Conservation (phyloP, 2,797 vertebrate genomes). For the Botia almorhae region DNA sequence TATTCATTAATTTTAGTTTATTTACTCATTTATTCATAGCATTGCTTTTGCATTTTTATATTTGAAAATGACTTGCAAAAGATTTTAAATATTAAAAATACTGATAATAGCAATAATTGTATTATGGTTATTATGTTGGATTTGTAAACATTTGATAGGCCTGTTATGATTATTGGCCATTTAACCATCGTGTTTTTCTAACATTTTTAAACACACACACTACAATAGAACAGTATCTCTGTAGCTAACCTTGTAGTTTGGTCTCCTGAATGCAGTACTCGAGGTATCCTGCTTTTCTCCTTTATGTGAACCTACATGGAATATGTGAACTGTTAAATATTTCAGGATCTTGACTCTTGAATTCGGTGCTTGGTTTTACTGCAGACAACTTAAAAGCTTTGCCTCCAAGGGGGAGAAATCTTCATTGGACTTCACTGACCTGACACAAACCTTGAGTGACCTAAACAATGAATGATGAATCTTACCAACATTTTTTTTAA, state of each 20-base stretch:
- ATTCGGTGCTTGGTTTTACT: neutral
- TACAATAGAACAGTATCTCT: neutral
- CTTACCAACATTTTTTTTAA: neutral
- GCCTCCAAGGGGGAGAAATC: neutral
- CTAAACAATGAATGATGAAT: neutral
- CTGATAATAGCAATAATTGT: too few species aligned
- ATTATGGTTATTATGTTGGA: too few species aligned
- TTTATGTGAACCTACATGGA: neutral
- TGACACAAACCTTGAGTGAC: neutral
- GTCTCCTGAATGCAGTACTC: neutral
- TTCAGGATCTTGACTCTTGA: slow-evolving; percentile 2
- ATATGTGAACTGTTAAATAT: slow-evolving; percentile 9
- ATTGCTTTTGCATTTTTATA: too few species aligned
- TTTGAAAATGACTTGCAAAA: too few species aligned
- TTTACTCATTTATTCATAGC: too few species aligned
- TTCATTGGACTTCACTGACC: neutral
- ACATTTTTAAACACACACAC: neutral
- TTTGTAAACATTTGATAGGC: too few species aligned
- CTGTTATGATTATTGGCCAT: too few species aligned
- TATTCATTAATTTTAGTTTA: too few species aligned
- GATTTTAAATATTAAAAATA: too few species aligned
- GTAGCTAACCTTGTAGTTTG: neutral
- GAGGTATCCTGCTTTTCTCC: neutral
- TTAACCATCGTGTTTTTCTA: too few species aligned
- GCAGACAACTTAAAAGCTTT: slow-evolving; percentile 6